phyloP scores from a whole-genome alignment of 2,113 vertebrate genomes.

The Caranx melampygus region DNA sequence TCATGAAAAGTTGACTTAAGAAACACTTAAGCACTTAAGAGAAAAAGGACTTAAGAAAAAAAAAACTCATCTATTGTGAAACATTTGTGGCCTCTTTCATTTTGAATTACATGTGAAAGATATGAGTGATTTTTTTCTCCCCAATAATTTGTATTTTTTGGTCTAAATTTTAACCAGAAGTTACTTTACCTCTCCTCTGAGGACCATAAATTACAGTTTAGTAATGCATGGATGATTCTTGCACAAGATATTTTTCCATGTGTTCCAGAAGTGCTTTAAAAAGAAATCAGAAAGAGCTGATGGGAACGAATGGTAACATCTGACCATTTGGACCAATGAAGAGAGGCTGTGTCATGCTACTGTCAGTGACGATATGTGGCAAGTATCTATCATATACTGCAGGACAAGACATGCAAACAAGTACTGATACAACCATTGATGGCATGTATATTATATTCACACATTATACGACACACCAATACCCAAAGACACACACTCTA shows the following conservation, averaged over 20 bases:
- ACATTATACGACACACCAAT: neutral
- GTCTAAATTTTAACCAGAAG: neutral
- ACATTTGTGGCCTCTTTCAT: neutral
- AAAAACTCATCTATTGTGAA: neutral
- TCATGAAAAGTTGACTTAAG: constrained; percentile 14
- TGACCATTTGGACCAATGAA: neutral
- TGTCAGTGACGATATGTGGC: neutral
- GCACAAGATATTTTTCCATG: neutral
- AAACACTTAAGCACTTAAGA: neutral
- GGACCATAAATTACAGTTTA: neutral
- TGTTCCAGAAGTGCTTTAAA: neutral
- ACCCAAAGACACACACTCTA: constrained; percentile 5
- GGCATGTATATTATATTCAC: constrained; percentile 4
- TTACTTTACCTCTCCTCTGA: neutral
- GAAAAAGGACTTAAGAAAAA: neutral
- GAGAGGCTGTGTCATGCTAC: neutral
- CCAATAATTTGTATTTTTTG: neutral
- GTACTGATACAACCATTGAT: neutral
- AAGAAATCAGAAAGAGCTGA: neutral
- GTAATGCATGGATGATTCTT: neutral
- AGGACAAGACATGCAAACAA: neutral
- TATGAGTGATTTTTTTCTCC: neutral
- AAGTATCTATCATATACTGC: neutral
- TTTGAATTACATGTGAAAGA: neutral
- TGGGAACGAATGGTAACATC: neutral